These are phyloP conservation scores for Agrilus planipennis DNA, from an alignment of 1,140 invertebrate species.

Conservation along the genomic window DNA sequence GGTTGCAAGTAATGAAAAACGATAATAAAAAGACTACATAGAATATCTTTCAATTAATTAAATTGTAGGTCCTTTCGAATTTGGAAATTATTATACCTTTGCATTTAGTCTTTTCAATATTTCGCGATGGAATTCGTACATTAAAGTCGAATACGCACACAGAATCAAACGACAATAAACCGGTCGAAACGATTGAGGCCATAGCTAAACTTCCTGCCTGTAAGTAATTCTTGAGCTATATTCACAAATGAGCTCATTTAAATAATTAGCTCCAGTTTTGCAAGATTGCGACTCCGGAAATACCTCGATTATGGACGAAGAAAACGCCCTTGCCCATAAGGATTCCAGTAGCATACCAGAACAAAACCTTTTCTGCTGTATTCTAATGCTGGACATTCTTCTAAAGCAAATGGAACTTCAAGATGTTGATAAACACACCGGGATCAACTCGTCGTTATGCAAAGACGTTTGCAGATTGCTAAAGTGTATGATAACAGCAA, in stretches of 20 bases:
- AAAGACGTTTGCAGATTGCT: slow-evolving; percentile 67
- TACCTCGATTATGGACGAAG: slow-evolving; percentile 61
- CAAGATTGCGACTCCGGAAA: slow-evolving; percentile 54
- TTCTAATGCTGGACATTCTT: slow-evolving; percentile 91
- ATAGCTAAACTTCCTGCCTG: too few relatives aligned
- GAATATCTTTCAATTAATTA: slow-evolving; percentile 14
- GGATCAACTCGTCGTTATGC: slow-evolving; percentile 63
- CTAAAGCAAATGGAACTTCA: slow-evolving; percentile 95
- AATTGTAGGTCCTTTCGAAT: slow-evolving; percentile 59
- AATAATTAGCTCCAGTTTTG: slow-evolving; percentile 43
- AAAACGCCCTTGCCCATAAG: slow-evolving; percentile 45
- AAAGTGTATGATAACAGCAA: slow-evolving; percentile 67
- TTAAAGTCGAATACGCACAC: too few relatives aligned
- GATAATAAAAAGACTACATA: background rate
- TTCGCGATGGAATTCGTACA: slow-evolving; percentile 65
- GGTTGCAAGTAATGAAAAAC: slow-evolving; percentile 69
- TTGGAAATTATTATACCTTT: slow-evolving; percentile 83
- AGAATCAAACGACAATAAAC: too few relatives aligned
- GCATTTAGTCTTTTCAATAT: slow-evolving; percentile 75
- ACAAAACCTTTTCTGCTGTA: slow-evolving; percentile 81
- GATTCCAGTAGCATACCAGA: slow-evolving; percentile 53
- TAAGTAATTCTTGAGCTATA: too few relatives aligned
- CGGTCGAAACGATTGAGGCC: too few relatives aligned
- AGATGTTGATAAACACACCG: slow-evolving; percentile 71
- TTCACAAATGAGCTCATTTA: slow-evolving; percentile 2